Percentiles rank a stretch among this genome's conserved stretches.
These are phyloP conservation scores for Thryonomys swinderianus DNA, from an alignment of 2,113 vertebrate species.

Conservation along the genomic window DNA sequence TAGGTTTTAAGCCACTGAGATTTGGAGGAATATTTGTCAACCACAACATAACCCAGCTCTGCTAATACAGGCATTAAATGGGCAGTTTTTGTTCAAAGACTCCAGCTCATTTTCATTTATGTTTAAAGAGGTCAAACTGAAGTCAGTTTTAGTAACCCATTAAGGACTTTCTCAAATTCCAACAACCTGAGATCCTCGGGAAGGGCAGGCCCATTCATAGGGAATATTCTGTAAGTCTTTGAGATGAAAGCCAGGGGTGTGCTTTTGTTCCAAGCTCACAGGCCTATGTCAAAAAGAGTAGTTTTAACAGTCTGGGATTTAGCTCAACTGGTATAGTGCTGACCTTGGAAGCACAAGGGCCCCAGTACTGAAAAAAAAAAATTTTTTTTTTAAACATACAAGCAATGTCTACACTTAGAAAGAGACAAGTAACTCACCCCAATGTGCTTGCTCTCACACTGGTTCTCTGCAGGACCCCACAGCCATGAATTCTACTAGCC, in stretches of 20 bases:
- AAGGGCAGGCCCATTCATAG: background rate
- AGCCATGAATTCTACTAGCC: background rate
- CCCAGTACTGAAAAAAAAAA: background rate
- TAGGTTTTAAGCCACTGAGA: background rate
- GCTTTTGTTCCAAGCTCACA: background rate
- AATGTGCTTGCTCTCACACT: rapidly evolving
- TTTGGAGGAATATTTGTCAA: background rate
- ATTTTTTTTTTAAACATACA: background rate
- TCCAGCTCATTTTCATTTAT: background rate
- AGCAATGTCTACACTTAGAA: background rate
- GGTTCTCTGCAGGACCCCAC: background rate
- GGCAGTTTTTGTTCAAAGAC: background rate
- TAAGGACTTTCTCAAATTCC: conserved; percentile 3
- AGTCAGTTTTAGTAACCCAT: conserved; percentile 42
- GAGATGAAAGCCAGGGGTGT: background rate
- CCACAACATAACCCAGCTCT: background rate
- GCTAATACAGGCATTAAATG: background rate
- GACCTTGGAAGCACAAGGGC: too few species aligned
- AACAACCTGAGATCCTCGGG: background rate
- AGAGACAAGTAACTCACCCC: background rate
- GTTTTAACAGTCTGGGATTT: background rate
- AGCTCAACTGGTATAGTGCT: too few species aligned
- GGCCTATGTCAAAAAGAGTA: background rate
- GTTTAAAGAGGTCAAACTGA: conserved; percentile 21
- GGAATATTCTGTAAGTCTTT: background rate